Conservation (phyloP, 2,797 vertebrate species). For the Chelmon rostratus region DNA sequence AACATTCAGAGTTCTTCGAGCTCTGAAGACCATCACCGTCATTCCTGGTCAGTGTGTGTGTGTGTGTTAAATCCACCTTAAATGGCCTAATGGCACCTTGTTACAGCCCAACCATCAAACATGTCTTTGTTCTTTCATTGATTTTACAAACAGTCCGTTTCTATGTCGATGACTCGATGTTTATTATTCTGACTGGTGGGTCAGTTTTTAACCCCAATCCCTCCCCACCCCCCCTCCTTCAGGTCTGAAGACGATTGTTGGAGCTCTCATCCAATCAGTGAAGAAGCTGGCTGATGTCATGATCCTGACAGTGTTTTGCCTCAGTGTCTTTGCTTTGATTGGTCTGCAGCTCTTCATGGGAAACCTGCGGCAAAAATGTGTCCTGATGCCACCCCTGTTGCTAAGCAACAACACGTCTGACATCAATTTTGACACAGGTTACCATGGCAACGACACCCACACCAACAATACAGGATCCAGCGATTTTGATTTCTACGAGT, state of each 20-base stretch:
- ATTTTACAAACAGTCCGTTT: not conserved
- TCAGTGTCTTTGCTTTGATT: slow-evolving; percentile 93
- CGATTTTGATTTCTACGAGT: slow-evolving; percentile 82
- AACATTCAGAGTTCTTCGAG: slow-evolving; percentile 96
- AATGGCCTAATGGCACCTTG: not conserved
- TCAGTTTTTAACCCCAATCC: not conserved
- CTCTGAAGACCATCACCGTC: slow-evolving; percentile 96
- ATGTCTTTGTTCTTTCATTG: not conserved
- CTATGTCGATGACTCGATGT: not conserved
- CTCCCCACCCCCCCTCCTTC: not conserved
- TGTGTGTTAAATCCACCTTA: not conserved
- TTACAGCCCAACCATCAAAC: not conserved
- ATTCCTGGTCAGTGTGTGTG: slow-evolving; percentile 90
- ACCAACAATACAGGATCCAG: slow-evolving; percentile 36
- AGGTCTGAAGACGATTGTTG: slow-evolving; percentile 96
- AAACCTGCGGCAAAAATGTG: slow-evolving; percentile 92
- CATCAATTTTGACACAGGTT: not conserved
- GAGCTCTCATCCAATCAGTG: slow-evolving; percentile 94
- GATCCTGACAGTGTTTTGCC: slow-evolving; percentile 96
- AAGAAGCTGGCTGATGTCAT: slow-evolving; percentile 95
- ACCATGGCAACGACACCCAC: slow-evolving; percentile 7
- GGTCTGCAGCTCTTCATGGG: slow-evolving; percentile 98
- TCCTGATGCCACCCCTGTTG: slow-evolving; percentile 81
- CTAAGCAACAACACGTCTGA: slow-evolving; percentile 23
- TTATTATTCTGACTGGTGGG: not conserved